Percentiles rank a stretch among this genome's conserved stretches.
These are phyloP conservation scores for Caranx ignobilis DNA, from an alignment of 2,113 vertebrate species.

Conservation along the genomic window DNA sequence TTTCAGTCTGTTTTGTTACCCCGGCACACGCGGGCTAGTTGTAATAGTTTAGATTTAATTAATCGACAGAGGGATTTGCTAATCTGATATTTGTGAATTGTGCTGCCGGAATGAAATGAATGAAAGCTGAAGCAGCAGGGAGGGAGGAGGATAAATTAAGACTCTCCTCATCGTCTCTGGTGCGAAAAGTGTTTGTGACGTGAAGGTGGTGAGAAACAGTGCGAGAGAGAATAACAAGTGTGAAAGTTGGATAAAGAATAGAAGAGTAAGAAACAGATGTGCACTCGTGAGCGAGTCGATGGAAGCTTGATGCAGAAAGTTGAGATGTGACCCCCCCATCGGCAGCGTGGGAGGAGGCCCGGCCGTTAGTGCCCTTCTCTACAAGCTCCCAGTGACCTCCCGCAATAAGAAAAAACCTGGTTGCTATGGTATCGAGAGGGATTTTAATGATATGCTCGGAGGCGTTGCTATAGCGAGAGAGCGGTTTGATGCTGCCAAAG, in stretches of 20 bases:
- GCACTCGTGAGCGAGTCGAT: constrained; percentile 15
- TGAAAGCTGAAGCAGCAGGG: not conserved
- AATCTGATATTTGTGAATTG: constrained; percentile 21
- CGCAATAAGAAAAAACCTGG: constrained; percentile 51
- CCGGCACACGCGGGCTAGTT: not conserved
- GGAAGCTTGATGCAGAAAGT: constrained; percentile 43
- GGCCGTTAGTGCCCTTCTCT: constrained; percentile 43
- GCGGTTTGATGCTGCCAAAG: constrained; percentile 8
- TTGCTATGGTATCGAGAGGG: constrained; percentile 71
- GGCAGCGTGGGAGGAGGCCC: constrained; percentile 60
- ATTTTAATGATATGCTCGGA: constrained; percentile 65
- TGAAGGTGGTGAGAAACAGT: constrained; percentile 9
- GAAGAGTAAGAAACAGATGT: constrained; percentile 31
- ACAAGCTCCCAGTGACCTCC: constrained; percentile 48
- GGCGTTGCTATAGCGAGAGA: constrained; percentile 45
- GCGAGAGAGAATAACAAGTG: constrained; percentile 14
- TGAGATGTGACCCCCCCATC: constrained; percentile 59
- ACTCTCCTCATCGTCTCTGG: not conserved
- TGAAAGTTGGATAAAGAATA: constrained; percentile 16
- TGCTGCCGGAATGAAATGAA: not conserved
- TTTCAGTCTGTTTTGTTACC: not conserved
- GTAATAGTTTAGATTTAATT: constrained; percentile 6
- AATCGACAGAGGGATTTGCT: constrained; percentile 8
- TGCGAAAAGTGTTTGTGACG: constrained; percentile 14
- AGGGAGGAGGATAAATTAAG: not conserved